A percentile compares a stretch with the other conserved stretches of the same genome.
Conservation (phyloP, 2,113 vertebrate genomes). For the Rhynchomys soricoides region DNA sequence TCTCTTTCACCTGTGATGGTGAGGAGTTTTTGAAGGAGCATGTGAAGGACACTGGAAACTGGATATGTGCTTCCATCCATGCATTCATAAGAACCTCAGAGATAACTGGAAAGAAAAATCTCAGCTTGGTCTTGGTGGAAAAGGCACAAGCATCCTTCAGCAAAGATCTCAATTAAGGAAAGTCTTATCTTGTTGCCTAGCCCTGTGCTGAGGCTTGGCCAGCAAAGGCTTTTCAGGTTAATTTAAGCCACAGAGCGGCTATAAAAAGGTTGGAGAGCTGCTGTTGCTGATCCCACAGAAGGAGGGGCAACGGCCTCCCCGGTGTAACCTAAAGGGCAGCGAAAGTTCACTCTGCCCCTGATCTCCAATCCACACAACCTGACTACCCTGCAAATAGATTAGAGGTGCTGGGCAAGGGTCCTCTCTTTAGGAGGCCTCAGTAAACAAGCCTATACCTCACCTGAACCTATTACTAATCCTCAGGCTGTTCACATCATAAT, state of each 20-base stretch:
- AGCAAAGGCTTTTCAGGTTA: background rate
- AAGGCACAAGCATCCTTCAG: constrained; percentile 39
- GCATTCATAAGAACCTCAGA: constrained; percentile 49
- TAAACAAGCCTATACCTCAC: background rate
- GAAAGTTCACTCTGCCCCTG: background rate
- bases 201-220: background rate
- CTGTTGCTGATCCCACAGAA: background rate
- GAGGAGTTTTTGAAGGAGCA: background rate
- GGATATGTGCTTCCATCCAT: background rate
- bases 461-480: background rate
- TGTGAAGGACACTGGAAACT: background rate
- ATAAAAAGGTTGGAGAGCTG: background rate
- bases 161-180: background rate
- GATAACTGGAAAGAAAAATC: constrained; percentile 29
- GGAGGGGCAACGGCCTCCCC: background rate
- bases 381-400: constrained; percentile 10
- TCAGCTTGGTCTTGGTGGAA: background rate
- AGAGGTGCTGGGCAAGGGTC: background rate
- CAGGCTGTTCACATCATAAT: background rate
- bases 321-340: constrained; percentile 49
- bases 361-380: background rate
- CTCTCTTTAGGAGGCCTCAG: background rate
- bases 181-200: background rate
- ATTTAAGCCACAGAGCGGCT: background rate
- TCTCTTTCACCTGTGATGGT: background rate